phyloP scores from a whole-genome alignment of 2,888 invertebrate genomes.

The Napeogenes inachia region DNA sequence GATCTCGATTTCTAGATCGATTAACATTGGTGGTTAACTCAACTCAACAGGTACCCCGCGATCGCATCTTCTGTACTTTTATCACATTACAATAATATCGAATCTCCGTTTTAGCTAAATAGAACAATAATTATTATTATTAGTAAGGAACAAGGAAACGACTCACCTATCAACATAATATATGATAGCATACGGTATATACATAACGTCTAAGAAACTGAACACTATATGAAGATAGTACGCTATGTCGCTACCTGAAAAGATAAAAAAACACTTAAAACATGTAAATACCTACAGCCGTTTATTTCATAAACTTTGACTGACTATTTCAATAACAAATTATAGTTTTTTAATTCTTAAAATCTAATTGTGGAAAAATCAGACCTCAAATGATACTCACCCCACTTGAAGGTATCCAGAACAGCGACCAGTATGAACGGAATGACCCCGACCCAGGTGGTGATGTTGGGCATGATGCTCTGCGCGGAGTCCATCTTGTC shows the following conservation, averaged over 20 bases:
- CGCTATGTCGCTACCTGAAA: conserved; percentile 80
- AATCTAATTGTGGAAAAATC: neutral
- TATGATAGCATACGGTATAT: conserved; percentile 88
- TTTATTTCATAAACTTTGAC: no score
- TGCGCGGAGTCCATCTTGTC: conserved; percentile 90
- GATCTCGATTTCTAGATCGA: no score
- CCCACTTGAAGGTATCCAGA: conserved; percentile 83
- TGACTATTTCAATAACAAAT: no score
- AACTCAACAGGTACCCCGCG: no score
- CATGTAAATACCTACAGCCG: no score
- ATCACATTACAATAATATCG: no score
- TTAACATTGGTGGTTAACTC: no score
- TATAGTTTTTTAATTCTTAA: no score
- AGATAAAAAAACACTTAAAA: conserved; percentile 4
- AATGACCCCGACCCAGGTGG: conserved; percentile 84
- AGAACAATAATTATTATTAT: no score
- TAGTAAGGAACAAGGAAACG: no score
- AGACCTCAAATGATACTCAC: conserved; percentile 59
- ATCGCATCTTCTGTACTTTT: no score
- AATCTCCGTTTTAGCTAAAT: no score
- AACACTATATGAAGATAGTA: conserved; percentile 84
- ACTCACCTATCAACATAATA: conserved; percentile 84
- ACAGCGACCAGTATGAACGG: conserved; percentile 85
- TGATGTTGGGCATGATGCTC: conserved; percentile 86
- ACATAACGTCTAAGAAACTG: conserved; percentile 86